A percentile compares a stretch with the other conserved stretches of the same genome.
These are phyloP conservation scores for Falco biarmicus DNA, from an alignment of 2,797 vertebrate species.

Conservation along the genomic window DNA sequence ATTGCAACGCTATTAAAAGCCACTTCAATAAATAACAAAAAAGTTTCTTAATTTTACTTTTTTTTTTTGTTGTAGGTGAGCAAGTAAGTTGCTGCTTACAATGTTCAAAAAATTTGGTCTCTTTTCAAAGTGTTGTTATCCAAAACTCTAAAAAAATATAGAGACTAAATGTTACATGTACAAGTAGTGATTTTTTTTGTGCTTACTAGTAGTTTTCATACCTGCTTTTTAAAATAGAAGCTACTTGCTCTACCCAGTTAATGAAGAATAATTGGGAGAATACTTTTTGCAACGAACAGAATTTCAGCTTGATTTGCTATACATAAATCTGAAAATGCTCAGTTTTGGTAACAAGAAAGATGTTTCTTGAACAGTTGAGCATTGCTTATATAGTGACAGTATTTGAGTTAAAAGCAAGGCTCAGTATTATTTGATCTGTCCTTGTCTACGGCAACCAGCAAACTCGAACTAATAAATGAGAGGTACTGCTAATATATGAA, in stretches of 20 bases:
- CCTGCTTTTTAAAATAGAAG: slow-evolving; percentile 56
- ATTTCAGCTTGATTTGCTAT: slow-evolving; percentile 54
- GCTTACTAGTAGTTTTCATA: neutral
- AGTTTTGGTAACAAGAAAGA: slow-evolving; percentile 10
- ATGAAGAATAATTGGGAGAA: neutral
- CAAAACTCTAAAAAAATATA: neutral
- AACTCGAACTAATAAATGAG: neutral
- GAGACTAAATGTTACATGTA: slow-evolving; percentile 12
- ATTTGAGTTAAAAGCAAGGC: slow-evolving; percentile 27
- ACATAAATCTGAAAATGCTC: slow-evolving; percentile 41
- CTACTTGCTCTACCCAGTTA: slow-evolving; percentile 41
- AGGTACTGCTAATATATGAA: slow-evolving; percentile 71
- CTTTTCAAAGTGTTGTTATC: slow-evolving; percentile 15
- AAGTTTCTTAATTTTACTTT: neutral
- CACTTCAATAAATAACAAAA: neutral
- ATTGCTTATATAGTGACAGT: neutral
- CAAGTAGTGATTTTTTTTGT: neutral
- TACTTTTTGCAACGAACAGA: slow-evolving; percentile 42
- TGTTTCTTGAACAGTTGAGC: neutral
- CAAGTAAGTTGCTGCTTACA: neutral
- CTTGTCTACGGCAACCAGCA: slow-evolving; percentile 41
- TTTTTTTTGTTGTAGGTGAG: neutral
- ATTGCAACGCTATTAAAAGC: neutral
- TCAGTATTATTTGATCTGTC: slow-evolving; percentile 16
- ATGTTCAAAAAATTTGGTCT: neutral